phyloP scores from a whole-genome alignment of 2,888 invertebrate genomes.

The Prosopocoilus inquinatus region DNA sequence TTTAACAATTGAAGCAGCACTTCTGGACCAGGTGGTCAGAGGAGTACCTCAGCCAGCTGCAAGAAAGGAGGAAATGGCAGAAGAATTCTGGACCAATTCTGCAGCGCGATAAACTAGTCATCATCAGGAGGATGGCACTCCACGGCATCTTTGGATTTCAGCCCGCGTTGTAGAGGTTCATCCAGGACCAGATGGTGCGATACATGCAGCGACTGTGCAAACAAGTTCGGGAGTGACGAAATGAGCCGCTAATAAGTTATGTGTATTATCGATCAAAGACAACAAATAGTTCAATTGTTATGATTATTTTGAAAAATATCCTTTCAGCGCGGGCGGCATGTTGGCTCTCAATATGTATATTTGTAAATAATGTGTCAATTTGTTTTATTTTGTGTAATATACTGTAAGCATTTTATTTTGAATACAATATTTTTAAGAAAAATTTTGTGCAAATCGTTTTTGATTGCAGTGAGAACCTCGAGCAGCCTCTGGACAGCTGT shows the following conservation, averaged over 20 bases:
- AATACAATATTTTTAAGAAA: no score
- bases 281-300: no score
- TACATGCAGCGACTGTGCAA: conserved; percentile 33
- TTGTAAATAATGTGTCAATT: no score
- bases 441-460: no score
- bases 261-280: conserved; percentile 24
- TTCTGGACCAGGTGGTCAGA: conserved; percentile 32
- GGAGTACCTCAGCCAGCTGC: conserved; percentile 34
- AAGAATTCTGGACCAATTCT: neutral
- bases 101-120: neutral
- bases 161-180: conserved; percentile 31
- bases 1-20: conserved; percentile 30
- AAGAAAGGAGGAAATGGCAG: conserved; percentile 25
- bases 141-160: conserved; percentile 35
- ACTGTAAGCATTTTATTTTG: no score
- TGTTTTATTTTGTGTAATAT: no score
- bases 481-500: no score
- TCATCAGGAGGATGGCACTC: conserved; percentile 15
- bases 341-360: no score
- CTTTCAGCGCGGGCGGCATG: no score
- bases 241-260: conserved; percentile 27
- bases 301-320: no score
- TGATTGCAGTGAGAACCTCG: no score
- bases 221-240: conserved; percentile 26
- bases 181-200: conserved; percentile 33